A percentile compares a stretch with the other conserved stretches of the same genome.
Evolutionary conservation across 2,888 invertebrate species (phyloP).

Genomic region (Saturnia japonica): DNA sequence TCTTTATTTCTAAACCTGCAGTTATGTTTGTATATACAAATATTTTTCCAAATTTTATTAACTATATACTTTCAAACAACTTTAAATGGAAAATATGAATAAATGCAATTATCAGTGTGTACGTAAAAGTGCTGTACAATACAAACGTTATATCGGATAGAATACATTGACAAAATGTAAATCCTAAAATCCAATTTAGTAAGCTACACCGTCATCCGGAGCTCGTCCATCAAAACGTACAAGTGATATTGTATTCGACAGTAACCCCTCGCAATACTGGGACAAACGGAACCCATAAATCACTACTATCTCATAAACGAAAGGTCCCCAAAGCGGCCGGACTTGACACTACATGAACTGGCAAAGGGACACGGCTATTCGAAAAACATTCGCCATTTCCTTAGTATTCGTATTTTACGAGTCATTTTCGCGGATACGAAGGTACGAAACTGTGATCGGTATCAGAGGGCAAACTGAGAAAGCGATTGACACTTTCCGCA

Average conservation of each 20-base stretch:
- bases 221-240: slow-evolving; percentile 57
- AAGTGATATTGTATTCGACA: slow-evolving; percentile 51
- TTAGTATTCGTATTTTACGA: slow-evolving; percentile 47
- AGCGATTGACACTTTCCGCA: slow-evolving; percentile 42
- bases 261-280: slow-evolving; percentile 48
- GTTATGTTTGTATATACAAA: no score
- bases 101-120: not conserved
- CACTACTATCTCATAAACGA: slow-evolving; percentile 60
- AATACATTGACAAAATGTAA: slow-evolving; percentile 21
- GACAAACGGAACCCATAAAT: slow-evolving; percentile 58
- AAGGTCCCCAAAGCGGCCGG: slow-evolving; percentile 49
- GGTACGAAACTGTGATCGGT: slow-evolving; percentile 67
- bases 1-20: no score
- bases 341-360: slow-evolving; percentile 64
- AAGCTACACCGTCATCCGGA: slow-evolving; percentile 38
- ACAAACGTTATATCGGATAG: not conserved
- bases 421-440: slow-evolving; percentile 55
- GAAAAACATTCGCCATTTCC: slow-evolving; percentile 57
- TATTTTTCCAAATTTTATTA: not conserved
- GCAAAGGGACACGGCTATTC: slow-evolving; percentile 60
- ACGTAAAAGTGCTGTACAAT: not conserved
- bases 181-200: slow-evolving; percentile 19
- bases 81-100: not conserved
- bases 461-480: slow-evolving; percentile 66
- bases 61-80: not conserved